Percentiles rank a stretch among this genome's conserved stretches.
Conservation (phyloP, 2,113 vertebrate genomes). For the Daphoenositta chrysoptera region DNA sequence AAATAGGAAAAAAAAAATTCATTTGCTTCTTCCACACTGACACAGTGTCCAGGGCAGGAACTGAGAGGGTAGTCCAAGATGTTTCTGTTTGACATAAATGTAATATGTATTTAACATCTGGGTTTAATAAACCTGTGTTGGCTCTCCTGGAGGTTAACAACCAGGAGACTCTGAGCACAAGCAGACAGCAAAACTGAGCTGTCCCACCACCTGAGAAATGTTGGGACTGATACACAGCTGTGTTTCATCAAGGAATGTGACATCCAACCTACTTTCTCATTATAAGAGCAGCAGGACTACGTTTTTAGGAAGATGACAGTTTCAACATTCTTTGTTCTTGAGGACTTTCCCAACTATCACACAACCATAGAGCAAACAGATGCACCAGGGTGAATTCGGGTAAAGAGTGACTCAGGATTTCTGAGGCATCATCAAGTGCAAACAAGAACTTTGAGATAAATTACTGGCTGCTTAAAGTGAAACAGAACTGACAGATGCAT, state of each 20-base stretch:
- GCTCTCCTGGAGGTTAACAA: background rate
- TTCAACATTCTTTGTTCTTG: background rate
- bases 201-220: background rate
- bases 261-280: background rate
- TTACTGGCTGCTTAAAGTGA: constrained; percentile 6
- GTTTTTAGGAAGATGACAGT: background rate
- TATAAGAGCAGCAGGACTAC: background rate
- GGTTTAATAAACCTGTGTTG: background rate
- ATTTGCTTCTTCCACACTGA: background rate
- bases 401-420: constrained; percentile 59
- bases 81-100: background rate
- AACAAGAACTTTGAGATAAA: constrained; percentile 54
- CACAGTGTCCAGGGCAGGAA: background rate
- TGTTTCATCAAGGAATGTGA: background rate
- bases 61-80: background rate
- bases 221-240: background rate
- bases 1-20: background rate
- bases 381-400: background rate
- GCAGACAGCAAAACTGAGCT: background rate
- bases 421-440: constrained; percentile 23
- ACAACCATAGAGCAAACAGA: background rate
- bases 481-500: constrained; percentile 8
- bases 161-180: background rate
- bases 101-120: background rate
- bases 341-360: constrained; percentile 20